phyloP scores from a whole-genome alignment of 2,888 invertebrate genomes.

The Lapara coniferarum region DNA sequence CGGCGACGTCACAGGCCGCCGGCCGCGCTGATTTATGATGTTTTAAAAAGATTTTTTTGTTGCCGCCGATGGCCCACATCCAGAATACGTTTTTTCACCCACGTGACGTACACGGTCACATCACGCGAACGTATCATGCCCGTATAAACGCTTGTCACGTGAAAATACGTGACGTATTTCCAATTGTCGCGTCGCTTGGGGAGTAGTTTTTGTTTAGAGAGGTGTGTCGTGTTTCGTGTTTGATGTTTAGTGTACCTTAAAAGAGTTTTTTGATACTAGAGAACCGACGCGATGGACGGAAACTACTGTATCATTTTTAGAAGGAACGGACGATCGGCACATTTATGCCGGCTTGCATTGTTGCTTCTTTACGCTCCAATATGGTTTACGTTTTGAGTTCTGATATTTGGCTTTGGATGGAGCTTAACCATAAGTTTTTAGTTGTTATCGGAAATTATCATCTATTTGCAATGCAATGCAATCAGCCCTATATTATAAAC shows the following conservation, averaged over 20 bases:
- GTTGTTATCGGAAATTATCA: too few species aligned
- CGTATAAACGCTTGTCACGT: slow-evolving; percentile 26
- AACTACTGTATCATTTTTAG: too few species aligned
- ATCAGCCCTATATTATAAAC: too few species aligned
- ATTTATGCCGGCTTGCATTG: too few species aligned
- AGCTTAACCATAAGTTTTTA: too few species aligned
- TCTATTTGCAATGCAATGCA: too few species aligned
- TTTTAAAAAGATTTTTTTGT: slow-evolving; percentile 52
- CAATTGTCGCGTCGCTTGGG: slow-evolving; percentile 5
- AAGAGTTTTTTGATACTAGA: not conserved
- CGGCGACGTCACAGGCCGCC: slow-evolving; percentile 49
- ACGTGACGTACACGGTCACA: slow-evolving; percentile 36
- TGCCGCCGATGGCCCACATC: slow-evolving; percentile 50
- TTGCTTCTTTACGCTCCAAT: too few species aligned
- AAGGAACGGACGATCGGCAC: too few species aligned
- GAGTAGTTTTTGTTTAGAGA: slow-evolving; percentile 9
- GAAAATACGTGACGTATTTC: slow-evolving; percentile 36
- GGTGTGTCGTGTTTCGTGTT: not conserved
- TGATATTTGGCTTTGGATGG: too few species aligned
- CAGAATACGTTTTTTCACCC: slow-evolving; percentile 45
- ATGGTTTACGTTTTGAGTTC: too few species aligned
- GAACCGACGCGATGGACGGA: too few species aligned
- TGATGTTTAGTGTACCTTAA: not conserved
- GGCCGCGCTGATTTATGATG: slow-evolving; percentile 53
- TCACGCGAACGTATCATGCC: slow-evolving; percentile 52